These are phyloP conservation scores for Sebastiscus albofasciatus DNA, from an alignment of 2,797 vertebrate species.

Conservation along the genomic window DNA sequence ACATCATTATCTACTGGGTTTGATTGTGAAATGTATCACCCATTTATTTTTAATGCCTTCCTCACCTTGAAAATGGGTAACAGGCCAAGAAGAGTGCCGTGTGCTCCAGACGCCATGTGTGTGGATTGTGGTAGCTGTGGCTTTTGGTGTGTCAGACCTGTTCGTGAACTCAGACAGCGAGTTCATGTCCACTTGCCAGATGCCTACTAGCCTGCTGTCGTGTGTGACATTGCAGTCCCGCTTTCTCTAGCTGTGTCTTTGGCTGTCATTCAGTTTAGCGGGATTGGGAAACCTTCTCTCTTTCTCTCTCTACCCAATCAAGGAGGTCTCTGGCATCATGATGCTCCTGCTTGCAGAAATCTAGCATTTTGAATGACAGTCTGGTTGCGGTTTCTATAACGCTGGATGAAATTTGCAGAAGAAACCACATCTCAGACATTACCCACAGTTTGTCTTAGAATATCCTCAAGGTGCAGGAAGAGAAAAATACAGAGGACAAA, in stretches of 20 bases:
- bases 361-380: slow-evolving; percentile 12
- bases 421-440: not conserved
- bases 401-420: slow-evolving; percentile 4
- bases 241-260: slow-evolving; percentile 52
- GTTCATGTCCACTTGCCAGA: slow-evolving; percentile 55
- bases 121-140: slow-evolving; percentile 14
- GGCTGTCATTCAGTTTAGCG: slow-evolving; percentile 53
- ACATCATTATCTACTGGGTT: slow-evolving; percentile 26
- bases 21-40: slow-evolving; percentile 1
- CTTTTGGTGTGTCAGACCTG: slow-evolving; percentile 37
- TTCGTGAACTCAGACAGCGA: slow-evolving; percentile 48
- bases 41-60: slow-evolving; percentile 24
- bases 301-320: slow-evolving; percentile 14
- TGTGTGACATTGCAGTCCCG: slow-evolving; percentile 45
- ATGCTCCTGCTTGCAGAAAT: slow-evolving; percentile 17
- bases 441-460: slow-evolving; percentile 4
- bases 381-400: not conserved
- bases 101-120: slow-evolving; percentile 4
- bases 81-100: slow-evolving; percentile 36
- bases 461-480: slow-evolving; percentile 19
- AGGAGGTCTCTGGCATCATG: slow-evolving; percentile 29
- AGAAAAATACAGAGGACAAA: slow-evolving; percentile 32
- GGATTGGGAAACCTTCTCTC: slow-evolving; percentile 18
- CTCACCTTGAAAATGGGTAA: slow-evolving; percentile 57
- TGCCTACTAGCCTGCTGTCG: slow-evolving; percentile 58